These are phyloP conservation scores for Fopius arisanus DNA, from an alignment of 1,140 invertebrate species.

Conservation along the genomic window DNA sequence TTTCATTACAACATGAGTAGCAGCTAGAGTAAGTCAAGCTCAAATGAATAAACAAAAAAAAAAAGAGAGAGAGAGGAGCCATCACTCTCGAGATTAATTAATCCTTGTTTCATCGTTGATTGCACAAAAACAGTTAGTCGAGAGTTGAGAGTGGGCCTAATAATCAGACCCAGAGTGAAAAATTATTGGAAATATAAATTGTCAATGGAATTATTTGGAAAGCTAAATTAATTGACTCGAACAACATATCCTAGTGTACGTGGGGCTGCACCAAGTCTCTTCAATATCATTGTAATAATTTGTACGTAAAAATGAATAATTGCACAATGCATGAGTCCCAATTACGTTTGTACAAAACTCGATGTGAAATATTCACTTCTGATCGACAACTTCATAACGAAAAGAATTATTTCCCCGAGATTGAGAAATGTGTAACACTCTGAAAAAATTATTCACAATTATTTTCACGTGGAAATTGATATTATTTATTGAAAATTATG, in stretches of 20 bases:
- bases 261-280: slow-evolving; percentile 41
- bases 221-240: slow-evolving; percentile 46
- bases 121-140: background rate
- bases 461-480: background rate
- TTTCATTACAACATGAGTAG: slow-evolving; percentile 41
- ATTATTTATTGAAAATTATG: background rate
- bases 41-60: slow-evolving; percentile 46
- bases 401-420: background rate
- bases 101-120: background rate
- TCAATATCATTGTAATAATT: slow-evolving; percentile 31
- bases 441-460: too few species aligned
- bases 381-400: background rate
- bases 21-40: slow-evolving; percentile 57
- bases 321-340: slow-evolving; percentile 1
- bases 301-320: slow-evolving; percentile 13
- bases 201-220: slow-evolving; percentile 51
- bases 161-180: slow-evolving; percentile 35
- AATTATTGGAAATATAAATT: slow-evolving; percentile 56
- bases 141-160: background rate
- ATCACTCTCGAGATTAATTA: slow-evolving; percentile 24
- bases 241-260: slow-evolving; percentile 63
- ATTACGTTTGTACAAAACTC: background rate
- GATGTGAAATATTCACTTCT: too few species aligned
- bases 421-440: too few species aligned
- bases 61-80: background rate